phyloP scores from a whole-genome alignment of 2,888 invertebrate species.

The Diarsia mendica region DNA sequence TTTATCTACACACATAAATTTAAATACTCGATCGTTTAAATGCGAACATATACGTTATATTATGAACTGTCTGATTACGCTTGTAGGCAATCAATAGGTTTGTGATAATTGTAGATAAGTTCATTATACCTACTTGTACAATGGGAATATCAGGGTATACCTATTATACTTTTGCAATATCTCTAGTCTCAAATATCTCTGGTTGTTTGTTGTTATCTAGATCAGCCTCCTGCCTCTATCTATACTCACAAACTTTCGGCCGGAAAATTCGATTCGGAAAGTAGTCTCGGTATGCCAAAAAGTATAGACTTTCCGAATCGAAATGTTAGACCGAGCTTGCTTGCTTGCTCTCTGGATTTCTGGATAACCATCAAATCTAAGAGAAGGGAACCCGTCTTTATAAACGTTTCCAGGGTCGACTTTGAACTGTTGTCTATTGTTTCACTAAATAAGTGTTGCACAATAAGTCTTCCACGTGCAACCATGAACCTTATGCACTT shows the following conservation, averaged over 20 bases:
- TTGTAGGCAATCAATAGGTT: neutral
- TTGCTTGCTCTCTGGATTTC: too few relatives aligned
- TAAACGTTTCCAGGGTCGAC: too few relatives aligned
- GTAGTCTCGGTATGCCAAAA: neutral
- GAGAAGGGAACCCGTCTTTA: too few relatives aligned
- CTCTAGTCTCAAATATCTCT: neutral
- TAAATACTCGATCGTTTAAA: slow-evolving; percentile 24
- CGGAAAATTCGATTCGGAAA: too few relatives aligned
- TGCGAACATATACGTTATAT: neutral
- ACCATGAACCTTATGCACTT: slow-evolving; percentile 12
- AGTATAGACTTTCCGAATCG: neutral
- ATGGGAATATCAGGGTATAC: neutral
- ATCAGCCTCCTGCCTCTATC: neutral
- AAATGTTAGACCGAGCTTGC: neutral
- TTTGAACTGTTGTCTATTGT: neutral
- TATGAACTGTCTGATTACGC: neutral
- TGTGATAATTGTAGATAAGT: neutral
- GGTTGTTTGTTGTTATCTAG: neutral
- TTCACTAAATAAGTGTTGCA: neutral
- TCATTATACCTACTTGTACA: neutral
- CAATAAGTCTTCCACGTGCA: slow-evolving; percentile 10
- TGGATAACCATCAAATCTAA: neutral
- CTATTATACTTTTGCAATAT: neutral
- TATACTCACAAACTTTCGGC: too few relatives aligned
- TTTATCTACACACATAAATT: slow-evolving; percentile 8